Evolutionary conservation across 2,888 invertebrate species (phyloP).

Genomic region (Drosophila rellima): DNA sequence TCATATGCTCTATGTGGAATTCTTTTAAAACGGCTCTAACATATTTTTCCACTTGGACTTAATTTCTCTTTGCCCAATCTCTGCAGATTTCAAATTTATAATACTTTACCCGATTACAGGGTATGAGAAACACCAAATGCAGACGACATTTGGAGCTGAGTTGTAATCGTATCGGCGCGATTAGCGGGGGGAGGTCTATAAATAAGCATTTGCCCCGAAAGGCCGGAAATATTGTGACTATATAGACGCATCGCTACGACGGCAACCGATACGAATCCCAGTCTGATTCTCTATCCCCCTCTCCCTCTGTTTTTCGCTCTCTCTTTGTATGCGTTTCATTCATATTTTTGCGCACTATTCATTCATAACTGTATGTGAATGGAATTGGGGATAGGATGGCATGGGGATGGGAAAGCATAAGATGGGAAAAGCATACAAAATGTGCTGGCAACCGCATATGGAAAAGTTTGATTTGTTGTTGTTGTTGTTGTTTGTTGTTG

Average conservation of each 20-base stretch:
- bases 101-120: not conserved
- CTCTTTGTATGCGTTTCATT: constrained; percentile 43
- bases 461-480: constrained; percentile 41
- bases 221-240: constrained; percentile 79
- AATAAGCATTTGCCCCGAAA: constrained; percentile 49
- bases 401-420: not conserved
- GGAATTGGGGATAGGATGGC: constrained; percentile 28
- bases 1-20: no score
- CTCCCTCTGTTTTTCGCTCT: not conserved
- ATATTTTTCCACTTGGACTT: not conserved
- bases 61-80: not conserved
- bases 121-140: constrained; percentile 25
- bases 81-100: not conserved
- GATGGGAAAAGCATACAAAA: constrained; percentile 11
- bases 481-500: constrained; percentile 49
- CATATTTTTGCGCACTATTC: constrained; percentile 60
- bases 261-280: constrained; percentile 33
- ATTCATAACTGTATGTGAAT: constrained; percentile 64
- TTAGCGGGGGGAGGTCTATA: constrained; percentile 36
- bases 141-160: constrained; percentile 42
- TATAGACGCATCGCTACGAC: constrained; percentile 44
- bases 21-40: not conserved
- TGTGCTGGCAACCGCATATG: constrained; percentile 31
- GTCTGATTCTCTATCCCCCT: constrained; percentile 6
- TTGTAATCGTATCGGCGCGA: constrained; percentile 5